Evolutionary conservation across 2,888 invertebrate species (phyloP).

Genomic region (Encarsia formosa): DNA sequence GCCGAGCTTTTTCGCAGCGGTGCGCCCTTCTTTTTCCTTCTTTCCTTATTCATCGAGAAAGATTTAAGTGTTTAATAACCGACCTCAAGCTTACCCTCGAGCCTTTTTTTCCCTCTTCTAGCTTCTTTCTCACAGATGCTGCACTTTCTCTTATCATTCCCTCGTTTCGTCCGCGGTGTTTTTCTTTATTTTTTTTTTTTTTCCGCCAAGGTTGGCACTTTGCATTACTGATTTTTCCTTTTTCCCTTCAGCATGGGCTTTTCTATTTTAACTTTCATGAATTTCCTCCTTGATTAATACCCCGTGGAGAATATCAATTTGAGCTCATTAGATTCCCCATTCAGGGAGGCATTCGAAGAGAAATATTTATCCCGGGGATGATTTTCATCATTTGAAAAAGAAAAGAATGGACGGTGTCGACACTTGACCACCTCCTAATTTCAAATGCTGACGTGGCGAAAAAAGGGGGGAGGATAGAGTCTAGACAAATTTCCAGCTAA

Average conservation of each 20-base stretch:
- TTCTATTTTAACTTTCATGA: slow-evolving; percentile 2
- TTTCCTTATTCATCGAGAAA: slow-evolving; percentile 30
- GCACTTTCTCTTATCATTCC: not conserved
- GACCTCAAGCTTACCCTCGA: slow-evolving; percentile 16
- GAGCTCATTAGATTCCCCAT: slow-evolving; percentile 5
- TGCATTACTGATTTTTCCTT: slow-evolving; percentile 17
- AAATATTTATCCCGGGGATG: too few species aligned
- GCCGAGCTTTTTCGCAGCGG: not conserved
- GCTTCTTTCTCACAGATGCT: not conserved
- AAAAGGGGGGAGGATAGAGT: too few species aligned
- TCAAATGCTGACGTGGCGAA: too few species aligned
- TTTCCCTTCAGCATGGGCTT: not conserved
- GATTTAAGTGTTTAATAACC: slow-evolving; percentile 44
- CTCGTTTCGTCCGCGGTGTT: not conserved
- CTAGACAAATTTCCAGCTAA: too few species aligned
- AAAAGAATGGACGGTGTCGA: too few species aligned
- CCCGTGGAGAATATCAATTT: slow-evolving; percentile 4
- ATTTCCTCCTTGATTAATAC: slow-evolving; percentile 7
- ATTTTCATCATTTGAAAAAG: too few species aligned
- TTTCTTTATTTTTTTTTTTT: not conserved
- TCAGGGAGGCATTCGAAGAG: too few species aligned
- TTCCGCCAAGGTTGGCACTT: slow-evolving; percentile 5
- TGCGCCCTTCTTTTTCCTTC: slow-evolving; percentile 1
- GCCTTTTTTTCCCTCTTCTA: slow-evolving; percentile 11
- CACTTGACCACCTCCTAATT: too few species aligned